phyloP scores from a whole-genome alignment of 2,113 vertebrate genomes.

The Uria lomvia region DNA sequence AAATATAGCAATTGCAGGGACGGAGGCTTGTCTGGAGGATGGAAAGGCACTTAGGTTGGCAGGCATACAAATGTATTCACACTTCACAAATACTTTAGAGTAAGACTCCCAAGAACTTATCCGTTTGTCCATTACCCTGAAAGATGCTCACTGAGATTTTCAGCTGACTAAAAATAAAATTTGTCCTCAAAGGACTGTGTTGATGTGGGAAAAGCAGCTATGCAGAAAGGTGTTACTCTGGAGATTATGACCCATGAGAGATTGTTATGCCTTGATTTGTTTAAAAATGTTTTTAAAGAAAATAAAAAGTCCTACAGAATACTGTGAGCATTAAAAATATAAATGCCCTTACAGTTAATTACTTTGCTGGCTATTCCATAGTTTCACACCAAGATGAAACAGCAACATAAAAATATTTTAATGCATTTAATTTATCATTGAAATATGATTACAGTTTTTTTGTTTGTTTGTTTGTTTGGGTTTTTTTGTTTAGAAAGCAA shows the following conservation, averaged over 20 bases:
- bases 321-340: background rate
- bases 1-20: background rate
- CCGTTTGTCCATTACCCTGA: background rate
- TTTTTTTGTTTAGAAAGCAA: background rate
- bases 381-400: background rate
- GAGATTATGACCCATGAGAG: background rate
- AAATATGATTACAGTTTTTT: background rate
- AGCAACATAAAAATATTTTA: background rate
- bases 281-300: background rate
- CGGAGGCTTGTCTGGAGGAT: background rate
- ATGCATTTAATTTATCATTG: background rate
- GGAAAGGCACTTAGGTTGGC: background rate
- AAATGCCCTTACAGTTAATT: conserved; percentile 19
- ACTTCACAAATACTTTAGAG: background rate
- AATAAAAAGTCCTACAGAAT: background rate
- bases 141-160: background rate
- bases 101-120: background rate
- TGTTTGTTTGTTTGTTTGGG: background rate
- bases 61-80: background rate
- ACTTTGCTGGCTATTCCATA: background rate
- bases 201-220: background rate
- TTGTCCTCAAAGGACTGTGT: background rate
- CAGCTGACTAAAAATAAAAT: background rate
- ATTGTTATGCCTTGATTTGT: background rate
- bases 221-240: background rate